A percentile compares a stretch with the other conserved stretches of the same genome.
Conservation (phyloP, 2,797 vertebrate species). For the Agapornis canus region DNA sequence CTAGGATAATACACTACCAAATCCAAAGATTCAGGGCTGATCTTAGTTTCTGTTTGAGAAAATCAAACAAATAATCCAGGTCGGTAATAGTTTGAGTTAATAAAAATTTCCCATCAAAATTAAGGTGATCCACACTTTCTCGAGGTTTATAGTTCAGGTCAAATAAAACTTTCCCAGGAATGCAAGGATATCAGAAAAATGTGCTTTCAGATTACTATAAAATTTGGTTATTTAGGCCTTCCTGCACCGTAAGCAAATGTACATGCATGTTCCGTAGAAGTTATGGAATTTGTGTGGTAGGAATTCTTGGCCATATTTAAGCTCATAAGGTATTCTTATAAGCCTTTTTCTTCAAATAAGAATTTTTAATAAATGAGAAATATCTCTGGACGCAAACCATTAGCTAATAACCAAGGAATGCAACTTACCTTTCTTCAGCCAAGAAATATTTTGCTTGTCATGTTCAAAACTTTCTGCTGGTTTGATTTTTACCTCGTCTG, state of each 20-base stretch:
- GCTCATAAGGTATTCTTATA: not conserved
- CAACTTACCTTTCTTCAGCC: conserved; percentile 80
- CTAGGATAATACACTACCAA: not conserved
- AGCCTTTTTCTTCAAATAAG: not conserved
- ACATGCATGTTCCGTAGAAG: fast-evolving
- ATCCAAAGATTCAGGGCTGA: not conserved
- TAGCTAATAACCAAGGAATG: not conserved
- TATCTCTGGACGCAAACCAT: not conserved
- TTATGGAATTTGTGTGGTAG: not conserved
- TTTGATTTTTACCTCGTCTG: conserved; percentile 80
- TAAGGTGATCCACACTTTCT: not conserved
- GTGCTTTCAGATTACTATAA: not conserved
- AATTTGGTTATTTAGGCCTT: not conserved
- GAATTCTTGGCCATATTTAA: not conserved
- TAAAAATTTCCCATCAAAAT: not conserved
- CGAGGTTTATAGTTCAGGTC: not conserved
- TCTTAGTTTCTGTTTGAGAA: not conserved
- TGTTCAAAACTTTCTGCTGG: conserved; percentile 78
- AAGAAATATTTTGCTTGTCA: conserved; percentile 81
- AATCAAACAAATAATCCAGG: not conserved
- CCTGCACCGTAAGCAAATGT: not conserved
- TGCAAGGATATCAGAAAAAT: not conserved
- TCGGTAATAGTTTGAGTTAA: not conserved
- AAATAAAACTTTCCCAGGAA: not conserved
- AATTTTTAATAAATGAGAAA: not conserved